Base-by-base conservation (phyloP, 2,113 vertebrate species). In the Saccopteryx leptura region DNA sequence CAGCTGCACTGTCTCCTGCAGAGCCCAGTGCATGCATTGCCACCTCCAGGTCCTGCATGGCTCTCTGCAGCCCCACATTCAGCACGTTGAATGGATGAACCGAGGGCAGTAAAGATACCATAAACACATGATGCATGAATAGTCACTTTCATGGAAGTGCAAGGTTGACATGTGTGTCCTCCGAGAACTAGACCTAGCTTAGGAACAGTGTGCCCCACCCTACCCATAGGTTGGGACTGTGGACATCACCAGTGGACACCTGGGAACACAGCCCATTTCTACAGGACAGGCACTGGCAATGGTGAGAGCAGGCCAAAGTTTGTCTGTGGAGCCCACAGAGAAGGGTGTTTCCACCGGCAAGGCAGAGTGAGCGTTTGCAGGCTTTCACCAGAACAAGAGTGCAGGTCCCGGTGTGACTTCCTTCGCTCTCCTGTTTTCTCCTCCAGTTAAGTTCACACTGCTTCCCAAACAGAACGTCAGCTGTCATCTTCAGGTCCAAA, bases 401-500 rank as follows among this genome's bases (percentile, higher is more conserved):
- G 15, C n/a, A n/a, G 3, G 0, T 71, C 58, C 90, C 46, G 80
- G 52, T 1, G 28, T 8, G 1, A 19, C 69, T 61, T 12, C 86
- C 0, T 24, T 10, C 18, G 9, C 54, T 21, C 50, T 2, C 2
- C 4, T 21, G n/a, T 31, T 0, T 50, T 31, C 63, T 23, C 84
- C 50, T 26, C 26, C 14, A 1, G 3, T 15, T 15, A 26, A 0
- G 39, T 5, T 12, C 28, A n/a, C 31, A 0, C 10, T 2, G 28
- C 33, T 24, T 85, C 68, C 72, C 24, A 8, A 7, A 60, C 48
- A 31, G 7, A 54, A 7, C 4, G 0, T 23, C 6, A 2, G 8
- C 50, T 1, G 81, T 99, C 98, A 99, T 97, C 98, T 98, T 99
- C 99, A 99, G 98, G 99, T 98, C 1, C 98, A 98, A 92, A 99